Conservation (phyloP, 2,797 vertebrate genomes). For the Naso thynnoides region DNA sequence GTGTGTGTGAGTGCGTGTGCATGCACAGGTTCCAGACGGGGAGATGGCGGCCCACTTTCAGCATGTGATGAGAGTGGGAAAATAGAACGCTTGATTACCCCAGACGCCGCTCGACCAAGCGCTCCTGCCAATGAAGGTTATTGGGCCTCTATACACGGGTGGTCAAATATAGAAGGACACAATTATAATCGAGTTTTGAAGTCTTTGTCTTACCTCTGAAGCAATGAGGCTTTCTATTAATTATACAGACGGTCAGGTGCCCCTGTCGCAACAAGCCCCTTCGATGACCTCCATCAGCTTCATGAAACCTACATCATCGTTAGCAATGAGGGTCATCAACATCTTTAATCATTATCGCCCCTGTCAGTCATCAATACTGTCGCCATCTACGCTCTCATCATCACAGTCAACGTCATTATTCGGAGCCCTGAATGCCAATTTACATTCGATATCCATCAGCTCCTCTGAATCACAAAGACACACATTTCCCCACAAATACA, state of each 20-base stretch:
- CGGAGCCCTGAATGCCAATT: constrained; percentile 15
- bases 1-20: constrained; percentile 43
- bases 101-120: constrained; percentile 72
- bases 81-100: constrained; percentile 87
- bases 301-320: constrained; percentile 46
- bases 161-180: constrained; percentile 78
- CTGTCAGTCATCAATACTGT: constrained; percentile 40
- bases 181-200: constrained; percentile 64
- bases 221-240: constrained; percentile 37
- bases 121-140: constrained; percentile 80
- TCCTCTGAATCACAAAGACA: constrained; percentile 36
- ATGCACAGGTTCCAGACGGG: constrained; percentile 63
- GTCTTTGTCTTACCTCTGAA: constrained; percentile 47
- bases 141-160: constrained; percentile 61
- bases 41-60: constrained; percentile 81
- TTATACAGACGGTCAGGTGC: constrained; percentile 20
- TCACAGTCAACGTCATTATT: constrained; percentile 5
- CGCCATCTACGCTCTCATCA: neutral
- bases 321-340: constrained; percentile 40
- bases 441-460: constrained; percentile 31
- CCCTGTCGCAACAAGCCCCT: constrained; percentile 27
- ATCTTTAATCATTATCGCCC: constrained; percentile 34
- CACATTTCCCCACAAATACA: constrained; percentile 38
- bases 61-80: constrained; percentile 83
- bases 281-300: constrained; percentile 45